Evolutionary conservation across 2,113 vertebrate species (phyloP), one percentile per base, ranked within the genome.

Genomic region (Spilogale gracilis): DNA sequence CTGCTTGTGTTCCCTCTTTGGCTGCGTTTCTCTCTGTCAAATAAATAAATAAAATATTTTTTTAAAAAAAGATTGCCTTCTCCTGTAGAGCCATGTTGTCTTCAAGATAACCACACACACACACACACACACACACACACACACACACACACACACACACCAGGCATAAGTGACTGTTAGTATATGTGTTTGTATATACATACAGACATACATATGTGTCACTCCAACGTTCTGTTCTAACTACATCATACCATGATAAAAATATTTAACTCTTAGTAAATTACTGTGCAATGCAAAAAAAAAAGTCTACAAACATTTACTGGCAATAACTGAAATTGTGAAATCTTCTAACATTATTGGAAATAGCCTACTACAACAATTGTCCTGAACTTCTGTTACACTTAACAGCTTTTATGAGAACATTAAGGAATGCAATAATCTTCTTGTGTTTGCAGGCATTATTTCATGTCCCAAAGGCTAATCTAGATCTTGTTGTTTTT

Each of bases 371-470:
- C 92, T 83, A 76, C 25, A 89, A 91, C 87, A 97, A 97, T 97
- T 96, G 96, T 93, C 17, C 50, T 50, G 93, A 98, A 96, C 50
- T 98, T 98, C 73, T 56, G 43, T 93, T 97, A 96, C 56, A 95
- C 67, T 92, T 97, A 89, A 89, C 60, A 83, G 56, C 12, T 95
- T 98, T 98, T 97, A 96, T 96, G 89, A 94, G 82, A 91, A 87
- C 86, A 96, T 96, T 96, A 96, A 97, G 32, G 9, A 89, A 97
- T 95, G 43, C 5, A 86, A 94, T 73, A 87, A 78, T 93, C 48
- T 54, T 94, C 27, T 71, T 97, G 45, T 96, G 58, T 87, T 96
- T 97, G 54, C 45, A 96, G 73, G 73, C 79, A 95, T 92, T 71
- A 92, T 94, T 98, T 97, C 89, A 79, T 96, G 73, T 96, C 93